phyloP scores from a whole-genome alignment of 2,888 invertebrate genomes.

The Phengaris arion region DNA sequence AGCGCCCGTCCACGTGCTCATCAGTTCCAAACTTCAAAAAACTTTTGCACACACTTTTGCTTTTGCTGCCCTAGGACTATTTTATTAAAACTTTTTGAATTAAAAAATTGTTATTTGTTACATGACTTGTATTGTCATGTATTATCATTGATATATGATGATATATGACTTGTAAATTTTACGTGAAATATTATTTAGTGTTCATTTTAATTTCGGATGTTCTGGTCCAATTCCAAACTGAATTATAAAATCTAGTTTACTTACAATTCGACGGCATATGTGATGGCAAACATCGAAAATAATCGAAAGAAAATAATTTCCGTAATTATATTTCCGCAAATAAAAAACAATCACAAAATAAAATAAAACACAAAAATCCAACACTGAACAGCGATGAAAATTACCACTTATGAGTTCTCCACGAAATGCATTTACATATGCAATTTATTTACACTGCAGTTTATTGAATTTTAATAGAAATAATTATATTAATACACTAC shows the following conservation, averaged over 20 bases:
- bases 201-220: not conserved
- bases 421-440: slow-evolving; percentile 64
- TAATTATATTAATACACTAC: slow-evolving; percentile 20
- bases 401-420: slow-evolving; percentile 72
- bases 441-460: slow-evolving; percentile 76
- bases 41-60: slow-evolving; percentile 58
- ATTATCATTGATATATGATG: no score
- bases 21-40: slow-evolving; percentile 63
- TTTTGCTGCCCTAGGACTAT: not conserved
- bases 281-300: slow-evolving; percentile 7
- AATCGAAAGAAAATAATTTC: not conserved
- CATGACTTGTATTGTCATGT: no score
- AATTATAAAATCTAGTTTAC: slow-evolving; percentile 2
- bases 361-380: slow-evolving; percentile 46
- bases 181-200: not conserved
- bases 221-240: not conserved
- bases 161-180: not conserved
- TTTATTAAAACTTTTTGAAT: not conserved
- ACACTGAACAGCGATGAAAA: slow-evolving; percentile 70
- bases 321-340: slow-evolving; percentile 43
- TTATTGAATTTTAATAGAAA: slow-evolving; percentile 51
- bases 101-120: not conserved
- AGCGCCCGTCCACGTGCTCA: slow-evolving; percentile 76
- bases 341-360: slow-evolving; percentile 49
- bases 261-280: slow-evolving; percentile 3